These are phyloP conservation scores for Lycaon pictus DNA, from an alignment of 2,113 vertebrate species.

Conservation along the genomic window DNA sequence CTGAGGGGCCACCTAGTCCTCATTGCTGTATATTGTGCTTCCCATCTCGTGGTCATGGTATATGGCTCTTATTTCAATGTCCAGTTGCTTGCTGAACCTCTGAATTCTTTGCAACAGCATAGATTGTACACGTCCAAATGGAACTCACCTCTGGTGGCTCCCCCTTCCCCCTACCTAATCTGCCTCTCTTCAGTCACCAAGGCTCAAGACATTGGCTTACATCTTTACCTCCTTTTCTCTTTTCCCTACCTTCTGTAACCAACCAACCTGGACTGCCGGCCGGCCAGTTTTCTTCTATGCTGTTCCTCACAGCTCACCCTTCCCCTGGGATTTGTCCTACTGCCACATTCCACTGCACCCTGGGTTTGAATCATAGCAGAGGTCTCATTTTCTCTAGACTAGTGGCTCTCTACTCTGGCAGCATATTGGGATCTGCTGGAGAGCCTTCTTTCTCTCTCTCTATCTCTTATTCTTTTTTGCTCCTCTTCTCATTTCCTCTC, in stretches of 20 bases:
- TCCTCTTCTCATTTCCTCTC: fast-evolving
- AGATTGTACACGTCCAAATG: not conserved
- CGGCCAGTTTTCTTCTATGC: not conserved
- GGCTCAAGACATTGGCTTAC: not conserved
- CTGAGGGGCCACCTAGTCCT: not conserved
- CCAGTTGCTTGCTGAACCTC: not conserved
- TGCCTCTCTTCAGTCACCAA: not conserved
- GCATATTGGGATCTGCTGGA: not conserved
- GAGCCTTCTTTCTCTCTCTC: not conserved
- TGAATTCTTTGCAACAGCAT: not conserved
- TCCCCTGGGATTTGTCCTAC: not conserved
- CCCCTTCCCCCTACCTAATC: not conserved
- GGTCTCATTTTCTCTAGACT: not conserved
- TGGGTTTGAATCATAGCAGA: not conserved
- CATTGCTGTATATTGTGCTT: not conserved
- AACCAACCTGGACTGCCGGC: not conserved
- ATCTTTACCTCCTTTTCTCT: not conserved
- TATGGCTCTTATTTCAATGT: not conserved
- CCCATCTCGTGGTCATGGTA: not conserved
- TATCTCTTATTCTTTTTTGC: too few relatives aligned
- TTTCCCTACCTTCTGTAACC: not conserved
- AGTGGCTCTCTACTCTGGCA: not conserved
- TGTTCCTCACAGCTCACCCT: not conserved
- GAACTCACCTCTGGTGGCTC: not conserved
- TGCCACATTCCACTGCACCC: not conserved